A percentile compares a stretch with the other conserved stretches of the same genome.
Conservation (phyloP, 2,888 invertebrate genomes). For the Dolichomitus sp. region DNA sequence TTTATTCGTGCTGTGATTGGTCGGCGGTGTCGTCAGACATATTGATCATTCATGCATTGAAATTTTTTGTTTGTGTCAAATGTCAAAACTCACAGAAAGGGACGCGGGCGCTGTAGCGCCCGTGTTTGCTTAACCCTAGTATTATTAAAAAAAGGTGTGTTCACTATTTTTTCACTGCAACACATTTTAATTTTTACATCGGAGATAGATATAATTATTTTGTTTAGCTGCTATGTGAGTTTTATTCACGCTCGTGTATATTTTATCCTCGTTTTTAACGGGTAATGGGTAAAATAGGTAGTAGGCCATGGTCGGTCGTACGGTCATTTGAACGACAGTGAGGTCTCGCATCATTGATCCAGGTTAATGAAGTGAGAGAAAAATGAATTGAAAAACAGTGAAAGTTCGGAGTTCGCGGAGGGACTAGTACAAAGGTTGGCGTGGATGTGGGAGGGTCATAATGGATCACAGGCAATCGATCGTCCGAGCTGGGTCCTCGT, state of each 20-base stretch:
- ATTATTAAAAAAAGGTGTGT: too few relatives aligned
- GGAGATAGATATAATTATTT: too few relatives aligned
- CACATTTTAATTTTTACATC: too few relatives aligned
- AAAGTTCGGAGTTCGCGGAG: constrained; percentile 1
- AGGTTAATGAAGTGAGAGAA: neutral
- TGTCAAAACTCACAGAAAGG: too few relatives aligned
- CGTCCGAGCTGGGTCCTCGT: constrained; percentile 35
- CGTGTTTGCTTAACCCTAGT: too few relatives aligned
- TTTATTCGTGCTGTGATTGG: too few relatives aligned
- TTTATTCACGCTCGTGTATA: neutral
- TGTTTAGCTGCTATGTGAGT: too few relatives aligned
- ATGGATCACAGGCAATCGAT: constrained; percentile 53
- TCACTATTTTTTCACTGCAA: too few relatives aligned
- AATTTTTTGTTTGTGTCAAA: too few relatives aligned
- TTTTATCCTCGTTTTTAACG: neutral
- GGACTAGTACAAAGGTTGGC: neutral
- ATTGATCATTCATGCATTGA: too few relatives aligned
- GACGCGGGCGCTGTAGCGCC: too few relatives aligned
- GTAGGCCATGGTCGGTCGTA: neutral
- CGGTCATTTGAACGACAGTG: constrained; percentile 14
- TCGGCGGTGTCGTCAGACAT: too few relatives aligned
- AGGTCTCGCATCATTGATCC: neutral
- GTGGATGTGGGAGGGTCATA: constrained; percentile 37
- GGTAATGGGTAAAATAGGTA: neutral
- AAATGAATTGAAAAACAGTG: constrained; percentile 23